These are phyloP conservation scores for Eumeta japonica DNA, from an alignment of 1,140 invertebrate species.

Conservation along the genomic window DNA sequence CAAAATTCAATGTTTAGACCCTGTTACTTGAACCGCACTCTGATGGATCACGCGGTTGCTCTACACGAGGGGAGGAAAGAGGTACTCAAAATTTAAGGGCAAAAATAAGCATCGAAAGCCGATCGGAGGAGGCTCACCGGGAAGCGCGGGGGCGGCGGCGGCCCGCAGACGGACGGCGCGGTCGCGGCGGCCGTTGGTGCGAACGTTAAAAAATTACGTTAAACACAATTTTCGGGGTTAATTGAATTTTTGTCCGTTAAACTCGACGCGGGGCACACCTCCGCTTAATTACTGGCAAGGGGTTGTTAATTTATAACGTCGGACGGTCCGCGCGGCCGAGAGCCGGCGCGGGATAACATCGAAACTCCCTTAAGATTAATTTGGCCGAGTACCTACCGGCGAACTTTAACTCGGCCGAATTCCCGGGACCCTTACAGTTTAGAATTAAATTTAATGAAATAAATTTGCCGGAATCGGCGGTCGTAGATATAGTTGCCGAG, in stretches of 20 bases:
- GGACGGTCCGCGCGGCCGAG: conserved; percentile 36
- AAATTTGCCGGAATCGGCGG: conserved; percentile 45
- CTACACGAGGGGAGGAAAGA: too few relatives aligned
- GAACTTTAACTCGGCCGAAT: conserved; percentile 55
- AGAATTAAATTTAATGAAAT: conserved; percentile 55
- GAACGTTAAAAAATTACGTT: conserved; percentile 34
- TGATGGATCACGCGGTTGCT: too few relatives aligned
- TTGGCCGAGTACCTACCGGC: conserved; percentile 40
- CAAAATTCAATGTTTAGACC: too few relatives aligned
- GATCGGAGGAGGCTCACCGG: too few relatives aligned
- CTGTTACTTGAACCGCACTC: too few relatives aligned
- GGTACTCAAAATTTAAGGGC: too few relatives aligned
- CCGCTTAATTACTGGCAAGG: conserved; percentile 43
- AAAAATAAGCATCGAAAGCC: too few relatives aligned
- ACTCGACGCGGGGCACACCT: conserved; percentile 42
- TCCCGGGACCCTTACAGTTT: conserved; percentile 40
- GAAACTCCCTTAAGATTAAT: conserved; percentile 57
- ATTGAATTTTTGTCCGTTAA: conserved; percentile 49
- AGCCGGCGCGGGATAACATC: conserved; percentile 43
- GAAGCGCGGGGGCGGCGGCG: too few relatives aligned
- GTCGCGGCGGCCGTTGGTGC: too few relatives aligned
- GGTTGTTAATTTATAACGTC: conserved; percentile 53
- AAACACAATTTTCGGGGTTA: conserved; percentile 40
- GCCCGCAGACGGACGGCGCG: too few relatives aligned
- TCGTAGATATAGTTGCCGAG: too few relatives aligned